Evolutionary conservation across 2,888 invertebrate genomes (phyloP).

Genomic region (Ophioninae sp.): DNA sequence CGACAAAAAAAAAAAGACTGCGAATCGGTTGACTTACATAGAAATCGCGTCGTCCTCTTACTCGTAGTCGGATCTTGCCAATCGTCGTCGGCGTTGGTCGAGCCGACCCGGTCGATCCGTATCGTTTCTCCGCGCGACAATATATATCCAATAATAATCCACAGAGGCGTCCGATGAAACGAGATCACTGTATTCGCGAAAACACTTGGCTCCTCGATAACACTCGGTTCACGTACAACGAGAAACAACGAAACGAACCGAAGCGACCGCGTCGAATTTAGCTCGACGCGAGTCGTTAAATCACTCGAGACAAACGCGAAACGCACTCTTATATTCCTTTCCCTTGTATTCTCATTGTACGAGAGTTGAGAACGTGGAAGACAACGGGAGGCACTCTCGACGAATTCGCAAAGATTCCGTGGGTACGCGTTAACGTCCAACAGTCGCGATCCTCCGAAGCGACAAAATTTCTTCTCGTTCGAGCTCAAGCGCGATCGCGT

Average conservation of each 20-base stretch:
- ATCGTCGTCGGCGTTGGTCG: constrained; percentile 35
- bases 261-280: constrained; percentile 24
- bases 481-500: not conserved
- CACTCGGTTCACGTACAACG: constrained; percentile 27
- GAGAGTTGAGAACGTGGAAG: not conserved
- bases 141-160: constrained; percentile 76
- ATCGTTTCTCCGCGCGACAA: constrained; percentile 50
- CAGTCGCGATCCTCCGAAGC: constrained; percentile 42
- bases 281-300: not conserved
- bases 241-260: constrained; percentile 47
- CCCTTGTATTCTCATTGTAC: not conserved
- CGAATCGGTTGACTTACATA: constrained; percentile 52
- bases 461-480: constrained; percentile 35
- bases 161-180: constrained; percentile 63
- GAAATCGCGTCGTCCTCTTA: too few species aligned
- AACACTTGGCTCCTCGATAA: not conserved
- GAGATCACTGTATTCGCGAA: constrained; percentile 38
- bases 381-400: too few species aligned
- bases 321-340: not conserved
- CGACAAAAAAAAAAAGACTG: not conserved
- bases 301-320: not conserved
- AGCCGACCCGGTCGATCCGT: constrained; percentile 31
- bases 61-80: too few species aligned
- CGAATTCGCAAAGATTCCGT: too few species aligned
- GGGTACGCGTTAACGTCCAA: too few species aligned